Evolutionary conservation across 53 echinoderm and acorn worm species (phyloP).

Genomic region (Henricia sp.): DNA sequence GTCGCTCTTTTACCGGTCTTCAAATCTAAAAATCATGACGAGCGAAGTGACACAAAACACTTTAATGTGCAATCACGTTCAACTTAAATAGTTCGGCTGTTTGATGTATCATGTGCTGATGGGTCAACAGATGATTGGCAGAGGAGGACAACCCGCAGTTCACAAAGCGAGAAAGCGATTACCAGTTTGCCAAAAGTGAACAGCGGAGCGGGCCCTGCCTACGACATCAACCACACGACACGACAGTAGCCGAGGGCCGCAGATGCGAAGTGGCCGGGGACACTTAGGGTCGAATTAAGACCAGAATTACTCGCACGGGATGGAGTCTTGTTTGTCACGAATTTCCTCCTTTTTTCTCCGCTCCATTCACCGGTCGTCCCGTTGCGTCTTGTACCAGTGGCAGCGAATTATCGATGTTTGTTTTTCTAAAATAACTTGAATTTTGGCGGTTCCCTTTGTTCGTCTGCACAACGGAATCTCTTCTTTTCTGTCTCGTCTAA

Average conservation of each 20-base stretch:
- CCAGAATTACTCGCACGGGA: conserved; percentile 31
- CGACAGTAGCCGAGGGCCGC: conserved; percentile 49
- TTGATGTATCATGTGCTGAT: no score
- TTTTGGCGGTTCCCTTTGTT: conserved; percentile 24
- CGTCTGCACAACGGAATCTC: not conserved
- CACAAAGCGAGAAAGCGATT: conserved; percentile 26
- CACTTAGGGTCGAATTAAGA: conserved; percentile 47
- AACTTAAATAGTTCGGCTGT: no score
- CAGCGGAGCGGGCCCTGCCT: not conserved
- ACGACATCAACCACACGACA: conserved; percentile 13
- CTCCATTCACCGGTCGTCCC: not conserved
- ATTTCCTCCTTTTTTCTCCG: not conserved
- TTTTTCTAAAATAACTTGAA: conserved; percentile 24
- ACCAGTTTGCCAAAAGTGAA: conserved; percentile 35
- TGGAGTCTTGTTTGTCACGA: conserved; percentile 51
- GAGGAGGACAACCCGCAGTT: conserved; percentile 14
- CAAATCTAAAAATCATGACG: no score
- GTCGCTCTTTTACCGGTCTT: no score
- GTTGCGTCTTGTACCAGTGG: conserved; percentile 45
- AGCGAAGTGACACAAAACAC: no score
- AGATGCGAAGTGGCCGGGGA: conserved; percentile 3
- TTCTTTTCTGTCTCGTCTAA: not conserved
- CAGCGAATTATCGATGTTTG: conserved; percentile 39
- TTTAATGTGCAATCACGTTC: no score
- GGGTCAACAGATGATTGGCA: conserved; percentile 10